phyloP scores from a whole-genome alignment of 1,140 invertebrate species.

The Anoplophora glabripennis region DNA sequence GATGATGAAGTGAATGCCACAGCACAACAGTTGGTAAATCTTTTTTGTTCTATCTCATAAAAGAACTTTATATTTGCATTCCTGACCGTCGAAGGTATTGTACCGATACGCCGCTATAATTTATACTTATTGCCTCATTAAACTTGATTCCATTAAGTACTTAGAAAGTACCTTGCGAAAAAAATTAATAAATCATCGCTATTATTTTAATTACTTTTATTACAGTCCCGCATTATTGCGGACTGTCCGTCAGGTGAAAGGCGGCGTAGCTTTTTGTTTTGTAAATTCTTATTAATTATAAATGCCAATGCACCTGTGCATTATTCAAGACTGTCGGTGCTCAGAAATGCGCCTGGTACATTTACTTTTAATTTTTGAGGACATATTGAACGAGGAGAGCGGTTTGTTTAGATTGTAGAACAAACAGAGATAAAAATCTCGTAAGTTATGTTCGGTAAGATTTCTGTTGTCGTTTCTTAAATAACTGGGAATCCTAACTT shows the following conservation, averaged over 20 bases:
- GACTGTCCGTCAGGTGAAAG: background rate
- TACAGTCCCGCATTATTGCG: background rate
- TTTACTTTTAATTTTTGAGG: background rate
- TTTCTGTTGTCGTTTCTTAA: background rate
- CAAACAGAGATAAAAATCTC: slow-evolving; percentile 1
- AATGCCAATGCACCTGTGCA: background rate
- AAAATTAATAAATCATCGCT: no score
- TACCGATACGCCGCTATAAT: no score
- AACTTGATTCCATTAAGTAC: no score
- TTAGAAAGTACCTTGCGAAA: no score
- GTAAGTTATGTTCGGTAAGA: background rate
- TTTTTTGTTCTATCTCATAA: no score
- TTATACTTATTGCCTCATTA: no score
- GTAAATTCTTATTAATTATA: background rate
- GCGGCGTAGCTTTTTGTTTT: background rate
- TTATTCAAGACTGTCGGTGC: background rate
- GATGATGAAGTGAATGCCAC: no score
- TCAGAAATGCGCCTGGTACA: background rate
- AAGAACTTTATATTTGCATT: no score
- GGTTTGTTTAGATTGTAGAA: slow-evolving; percentile 2
- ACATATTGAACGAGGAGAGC: background rate
- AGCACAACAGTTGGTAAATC: no score
- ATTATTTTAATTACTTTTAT: background rate
- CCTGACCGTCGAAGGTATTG: no score
- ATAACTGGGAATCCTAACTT: background rate